Conservation (phyloP, 2,888 invertebrate species). For the Sarcophaga rosellei region DNA sequence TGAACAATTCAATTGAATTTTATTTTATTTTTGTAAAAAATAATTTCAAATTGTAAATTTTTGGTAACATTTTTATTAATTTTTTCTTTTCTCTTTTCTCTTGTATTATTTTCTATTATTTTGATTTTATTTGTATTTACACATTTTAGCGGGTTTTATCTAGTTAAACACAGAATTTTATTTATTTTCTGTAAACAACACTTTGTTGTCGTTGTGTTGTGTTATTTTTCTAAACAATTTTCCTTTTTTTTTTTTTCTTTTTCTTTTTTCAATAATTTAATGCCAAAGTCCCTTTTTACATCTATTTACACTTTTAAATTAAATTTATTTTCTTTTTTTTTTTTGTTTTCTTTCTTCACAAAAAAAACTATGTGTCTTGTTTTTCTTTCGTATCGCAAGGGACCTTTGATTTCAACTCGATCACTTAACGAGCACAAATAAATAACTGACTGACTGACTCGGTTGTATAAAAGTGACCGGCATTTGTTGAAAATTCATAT, state of each 20-base stretch:
- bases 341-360: background rate
- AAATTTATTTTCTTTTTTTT: slow-evolving; percentile 26
- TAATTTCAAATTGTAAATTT: slow-evolving; percentile 6
- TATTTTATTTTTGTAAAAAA: slow-evolving; percentile 1
- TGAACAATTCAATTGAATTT: background rate
- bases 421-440: slow-evolving; percentile 63
- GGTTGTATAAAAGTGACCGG: slow-evolving; percentile 55
- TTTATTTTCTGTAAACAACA: slow-evolving; percentile 23
- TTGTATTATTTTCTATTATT: background rate
- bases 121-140: slow-evolving; percentile 41
- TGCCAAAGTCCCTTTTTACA: background rate
- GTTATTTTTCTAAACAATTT: slow-evolving; percentile 22
- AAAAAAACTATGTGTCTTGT: background rate
- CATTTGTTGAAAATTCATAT: slow-evolving; percentile 59
- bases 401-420: slow-evolving; percentile 59
- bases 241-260: slow-evolving; percentile 12
- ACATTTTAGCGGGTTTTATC: slow-evolving; percentile 42
- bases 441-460: slow-evolving; percentile 42
- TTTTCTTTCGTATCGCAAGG: slow-evolving; percentile 12
- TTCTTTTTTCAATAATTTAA: too few species aligned
- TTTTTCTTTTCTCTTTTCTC: background rate
- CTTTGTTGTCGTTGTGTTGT: slow-evolving; percentile 13
- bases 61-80: slow-evolving; percentile 6
- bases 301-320: slow-evolving; percentile 32
- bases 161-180: slow-evolving; percentile 11